Evolutionary conservation across 2,888 invertebrate species (phyloP), one percentile per base, ranked within the genome.

Genomic region (Idaea dimidiata): DNA sequence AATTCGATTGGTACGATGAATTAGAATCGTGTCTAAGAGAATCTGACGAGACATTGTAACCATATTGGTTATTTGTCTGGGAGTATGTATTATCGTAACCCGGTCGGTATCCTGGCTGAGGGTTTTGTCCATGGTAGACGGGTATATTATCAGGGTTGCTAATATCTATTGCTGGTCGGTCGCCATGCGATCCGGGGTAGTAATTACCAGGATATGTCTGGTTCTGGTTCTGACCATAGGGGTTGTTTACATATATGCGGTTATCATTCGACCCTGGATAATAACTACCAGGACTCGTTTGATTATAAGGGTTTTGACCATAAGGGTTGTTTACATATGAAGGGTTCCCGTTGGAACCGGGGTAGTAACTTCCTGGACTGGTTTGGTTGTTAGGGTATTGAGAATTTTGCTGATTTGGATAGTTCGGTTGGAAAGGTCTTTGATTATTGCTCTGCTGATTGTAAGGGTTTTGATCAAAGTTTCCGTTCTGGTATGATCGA

Each of bases 401-500:
- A 5, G 17, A 54, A 54, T 54, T 54, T 6, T 2, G 54, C 16
- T 54, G 54, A 54, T 57, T 54, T 54, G 65, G 63, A 58, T 72
- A 65, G 16, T 65, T 62, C 0, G 65, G 62, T 59, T 70, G 61
- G 58, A 66, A 7, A 65, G 70, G 69, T n/a, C 59, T 62, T 58
- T 65, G 68, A 65, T 70, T 64, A 54, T 64, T n/a, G n/a, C n/a
- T 67, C 53, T 70, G 69, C 33, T 72, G 64, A 10, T 75, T 66
- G 16, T 66, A 67, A 58, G 69, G 62, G 54, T 18, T 65, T 43
- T 56, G 60, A 61, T 16, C 65, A 69, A 58, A 54, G 17, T 54
- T 7, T 7, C 3, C 7, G 54, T 54, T 54, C 0, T n/a, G 16
- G 16, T 54, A 6, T 16, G 54, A 54, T 91, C 93, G 5, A 88